Percentiles rank a stretch among this genome's conserved stretches.
Conservation (phyloP, 2,113 vertebrate genomes). For the Xenopus laevis region DNA sequence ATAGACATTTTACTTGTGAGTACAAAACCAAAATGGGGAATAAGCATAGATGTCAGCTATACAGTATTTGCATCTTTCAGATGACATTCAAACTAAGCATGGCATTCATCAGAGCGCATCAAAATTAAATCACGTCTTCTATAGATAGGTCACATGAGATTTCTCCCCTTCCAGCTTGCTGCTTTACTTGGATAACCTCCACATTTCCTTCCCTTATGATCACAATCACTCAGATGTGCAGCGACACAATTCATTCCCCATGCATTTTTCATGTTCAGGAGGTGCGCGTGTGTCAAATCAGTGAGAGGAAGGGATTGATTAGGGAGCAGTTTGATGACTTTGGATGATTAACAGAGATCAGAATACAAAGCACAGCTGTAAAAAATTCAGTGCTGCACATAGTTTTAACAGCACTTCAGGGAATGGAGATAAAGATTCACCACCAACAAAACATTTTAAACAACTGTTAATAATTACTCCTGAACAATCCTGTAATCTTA, state of each 20-base stretch:
- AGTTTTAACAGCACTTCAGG: constrained; percentile 66
- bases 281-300: constrained; percentile 60
- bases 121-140: constrained; percentile 12
- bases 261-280: constrained; percentile 57
- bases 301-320: constrained; percentile 66
- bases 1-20: not conserved
- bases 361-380: constrained; percentile 59
- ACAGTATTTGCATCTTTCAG: constrained; percentile 28
- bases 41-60: constrained; percentile 29
- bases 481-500: too few species aligned
- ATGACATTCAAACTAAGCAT: constrained; percentile 24
- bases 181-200: constrained; percentile 45
- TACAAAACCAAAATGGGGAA: not conserved
- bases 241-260: constrained; percentile 51
- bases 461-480: too few species aligned
- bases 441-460: constrained; percentile 49
- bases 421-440: constrained; percentile 66
- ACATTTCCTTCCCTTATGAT: constrained; percentile 52
- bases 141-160: constrained; percentile 33
- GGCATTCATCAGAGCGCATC: constrained; percentile 26
- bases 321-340: constrained; percentile 54
- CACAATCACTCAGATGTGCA: constrained; percentile 44
- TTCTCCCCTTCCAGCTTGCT: constrained; percentile 39
- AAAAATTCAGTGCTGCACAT: constrained; percentile 56
- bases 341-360: constrained; percentile 68